These are phyloP conservation scores for Mellivora capensis DNA, from an alignment of 2,113 vertebrate genomes.

Conservation along the genomic window DNA sequence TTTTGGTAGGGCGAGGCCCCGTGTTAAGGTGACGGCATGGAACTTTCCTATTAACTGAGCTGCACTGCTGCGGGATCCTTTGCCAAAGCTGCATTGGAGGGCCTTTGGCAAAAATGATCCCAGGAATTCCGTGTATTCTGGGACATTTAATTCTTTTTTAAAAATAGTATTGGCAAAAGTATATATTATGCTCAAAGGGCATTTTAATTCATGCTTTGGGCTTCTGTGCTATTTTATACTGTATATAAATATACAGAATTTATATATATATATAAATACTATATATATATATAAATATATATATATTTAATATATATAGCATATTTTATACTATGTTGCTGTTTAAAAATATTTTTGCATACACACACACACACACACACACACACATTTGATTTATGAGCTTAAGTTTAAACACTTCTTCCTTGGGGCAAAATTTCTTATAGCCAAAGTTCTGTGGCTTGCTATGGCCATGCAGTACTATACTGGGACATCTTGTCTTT, in stretches of 20 bases:
- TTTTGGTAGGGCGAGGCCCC: background rate
- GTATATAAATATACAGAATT: no score
- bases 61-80: background rate
- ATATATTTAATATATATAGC: no score
- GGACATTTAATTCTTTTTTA: background rate
- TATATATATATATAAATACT: no score
- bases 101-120: background rate
- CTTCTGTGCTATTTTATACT: background rate
- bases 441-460: constrained; percentile 57
- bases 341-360: background rate
- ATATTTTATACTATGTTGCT: background rate
- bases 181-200: background rate
- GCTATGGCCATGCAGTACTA: constrained; percentile 41
- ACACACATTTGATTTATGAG: background rate
- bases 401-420: constrained; percentile 25
- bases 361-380: background rate
- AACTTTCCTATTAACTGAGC: background rate
- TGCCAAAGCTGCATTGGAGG: background rate
- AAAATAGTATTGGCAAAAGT: background rate
- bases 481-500: constrained; percentile 58
- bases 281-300: no score
- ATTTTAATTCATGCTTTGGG: background rate
- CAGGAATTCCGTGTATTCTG: background rate
- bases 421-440: constrained; percentile 42
- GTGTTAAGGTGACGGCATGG: background rate